Percentiles rank a stretch among this genome's conserved stretches.
phyloP scores from a whole-genome alignment of 2,113 vertebrate genomes.

The Phodopus roborovskii region DNA sequence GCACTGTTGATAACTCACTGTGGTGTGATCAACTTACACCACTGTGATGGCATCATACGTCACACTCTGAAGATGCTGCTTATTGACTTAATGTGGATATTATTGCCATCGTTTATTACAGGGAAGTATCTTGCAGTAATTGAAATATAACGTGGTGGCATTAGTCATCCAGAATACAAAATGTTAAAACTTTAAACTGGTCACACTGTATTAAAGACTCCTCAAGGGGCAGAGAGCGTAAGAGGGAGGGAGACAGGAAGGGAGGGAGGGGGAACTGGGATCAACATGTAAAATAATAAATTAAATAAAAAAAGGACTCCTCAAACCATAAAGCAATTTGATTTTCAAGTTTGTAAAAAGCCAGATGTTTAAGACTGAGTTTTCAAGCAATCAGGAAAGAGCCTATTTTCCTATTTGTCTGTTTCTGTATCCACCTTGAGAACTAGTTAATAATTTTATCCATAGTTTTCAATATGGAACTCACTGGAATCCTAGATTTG shows the following conservation, averaged over 20 bases:
- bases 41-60: slow-evolving; percentile 85
- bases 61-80: slow-evolving; percentile 87
- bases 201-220: slow-evolving; percentile 86
- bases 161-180: slow-evolving; percentile 87
- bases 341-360: slow-evolving; percentile 83
- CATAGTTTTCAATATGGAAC: slow-evolving; percentile 35
- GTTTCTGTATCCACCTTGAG: not conserved
- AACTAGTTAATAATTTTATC: not conserved
- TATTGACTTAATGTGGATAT: slow-evolving; percentile 90
- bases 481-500: not conserved
- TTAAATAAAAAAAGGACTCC: too few relatives aligned
- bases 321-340: slow-evolving; percentile 85
- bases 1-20: slow-evolving; percentile 79
- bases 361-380: slow-evolving; percentile 32
- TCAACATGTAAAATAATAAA: too few relatives aligned
- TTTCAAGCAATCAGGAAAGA: not conserved
- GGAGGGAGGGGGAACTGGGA: too few relatives aligned
- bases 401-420: not conserved
- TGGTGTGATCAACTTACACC: slow-evolving; percentile 79
- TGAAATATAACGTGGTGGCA: slow-evolving; percentile 88
- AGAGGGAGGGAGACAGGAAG: too few relatives aligned
- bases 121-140: slow-evolving; percentile 86
- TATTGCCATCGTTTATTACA: slow-evolving; percentile 88
- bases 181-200: slow-evolving; percentile 87
- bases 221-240: too few relatives aligned